Evolutionary conservation across 2,113 vertebrate genomes (phyloP), one percentile per base, ranked within the genome.

Genomic region (Nibea albiflora): DNA sequence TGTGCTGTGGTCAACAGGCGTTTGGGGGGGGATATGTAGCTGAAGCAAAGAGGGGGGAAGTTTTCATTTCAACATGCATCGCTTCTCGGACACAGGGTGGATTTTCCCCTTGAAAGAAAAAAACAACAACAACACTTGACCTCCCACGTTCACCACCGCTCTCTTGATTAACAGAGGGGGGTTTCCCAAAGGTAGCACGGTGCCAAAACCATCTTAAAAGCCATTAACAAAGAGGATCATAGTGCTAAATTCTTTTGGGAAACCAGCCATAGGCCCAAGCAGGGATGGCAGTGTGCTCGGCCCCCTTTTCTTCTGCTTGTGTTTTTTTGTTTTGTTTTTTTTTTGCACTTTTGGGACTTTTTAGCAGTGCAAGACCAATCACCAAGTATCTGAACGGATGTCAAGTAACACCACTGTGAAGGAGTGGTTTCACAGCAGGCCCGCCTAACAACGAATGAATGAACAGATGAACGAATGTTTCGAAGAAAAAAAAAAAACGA

Each of bases 121-220:
- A 42, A 63, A 26, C 73, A 74, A 20, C 42, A 63, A 26, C 73
- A 74, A 71, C 83, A 63, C 83, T 72, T 3, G 31, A 80, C 83
- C 81, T 86, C 87, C 88, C 50, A 44, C 78, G 10, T 81, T 85
- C 71, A 52, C 83, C 86, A 68, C 62, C 16, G 28, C 49, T 79
- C 66, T 65, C 67, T 66, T 64, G 75, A 75, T 70, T 61, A 35
- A 24, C 49, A 66, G 69, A 71, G 71, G 7, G 7, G 69, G 81
- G 61, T 80, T 91, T 87, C 83, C 92, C 72, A 67, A 87, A 81
- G 53, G 85, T 83, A 77, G 77, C 71, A 67, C 61, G 63, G 90
- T 92, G 92, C 92, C 91, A 91, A 92, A 89, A 85, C 62, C 88
- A 81, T 73, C 85, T 68, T 53, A 60, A 73, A 84, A 90, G 86